phyloP scores from a whole-genome alignment of 2,888 invertebrate species.

The Stramonita haemastoma region DNA sequence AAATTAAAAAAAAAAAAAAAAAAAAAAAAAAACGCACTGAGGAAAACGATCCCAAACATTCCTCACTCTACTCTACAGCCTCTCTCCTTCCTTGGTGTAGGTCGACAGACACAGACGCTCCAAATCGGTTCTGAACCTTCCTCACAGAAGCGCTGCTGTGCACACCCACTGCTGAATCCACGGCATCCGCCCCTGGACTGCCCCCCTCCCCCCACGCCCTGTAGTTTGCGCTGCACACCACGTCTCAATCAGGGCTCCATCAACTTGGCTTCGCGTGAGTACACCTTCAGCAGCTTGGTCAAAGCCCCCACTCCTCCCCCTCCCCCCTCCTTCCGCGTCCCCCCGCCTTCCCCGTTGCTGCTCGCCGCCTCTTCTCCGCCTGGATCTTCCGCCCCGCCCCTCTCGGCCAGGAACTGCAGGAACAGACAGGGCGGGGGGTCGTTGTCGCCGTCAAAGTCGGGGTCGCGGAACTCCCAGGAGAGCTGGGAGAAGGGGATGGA shows the following conservation, averaged over 20 bases:
- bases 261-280: conserved; percentile 80
- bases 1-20: not conserved
- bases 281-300: conserved; percentile 86
- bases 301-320: conserved; percentile 82
- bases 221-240: conserved; percentile 30
- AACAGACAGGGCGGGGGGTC: conserved; percentile 95
- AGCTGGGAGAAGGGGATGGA: conserved; percentile 91
- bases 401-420: conserved; percentile 85
- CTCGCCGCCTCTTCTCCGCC: not conserved
- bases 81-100: conserved; percentile 55
- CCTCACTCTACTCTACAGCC: not conserved
- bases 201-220: conserved; percentile 15
- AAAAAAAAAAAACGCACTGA: too few relatives aligned
- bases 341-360: conserved; percentile 74
- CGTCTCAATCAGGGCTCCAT: conserved; percentile 74
- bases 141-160: conserved; percentile 49
- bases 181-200: conserved; percentile 43
- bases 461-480: conserved; percentile 94
- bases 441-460: conserved; percentile 87
- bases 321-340: conserved; percentile 46
- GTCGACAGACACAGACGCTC: conserved; percentile 64
- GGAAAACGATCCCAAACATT: too few relatives aligned
- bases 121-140: conserved; percentile 59
- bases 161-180: conserved; percentile 43
- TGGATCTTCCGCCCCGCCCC: conserved; percentile 21